Conservation (phyloP, 2,888 invertebrate genomes). For the Cheiracanthium punctorium region DNA sequence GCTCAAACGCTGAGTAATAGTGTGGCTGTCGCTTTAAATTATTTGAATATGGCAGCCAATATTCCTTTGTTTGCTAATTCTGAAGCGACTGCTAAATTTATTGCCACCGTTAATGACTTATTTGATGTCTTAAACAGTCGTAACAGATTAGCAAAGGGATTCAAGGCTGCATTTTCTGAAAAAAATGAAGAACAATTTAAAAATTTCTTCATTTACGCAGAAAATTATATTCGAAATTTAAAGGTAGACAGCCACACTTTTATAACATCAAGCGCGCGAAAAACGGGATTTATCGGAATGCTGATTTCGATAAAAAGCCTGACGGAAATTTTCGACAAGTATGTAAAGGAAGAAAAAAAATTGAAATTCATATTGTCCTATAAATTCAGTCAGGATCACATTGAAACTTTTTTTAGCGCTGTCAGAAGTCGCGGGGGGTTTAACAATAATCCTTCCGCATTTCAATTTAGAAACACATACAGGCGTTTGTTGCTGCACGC, state of each 20-base stretch:
- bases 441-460: neutral
- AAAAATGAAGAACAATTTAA: neutral
- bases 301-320: neutral
- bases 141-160: neutral
- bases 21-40: conserved; percentile 16
- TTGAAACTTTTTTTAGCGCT: neutral
- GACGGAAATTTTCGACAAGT: neutral
- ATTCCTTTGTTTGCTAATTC: neutral
- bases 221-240: neutral
- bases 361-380: neutral
- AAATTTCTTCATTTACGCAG: neutral
- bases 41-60: neutral
- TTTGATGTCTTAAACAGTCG: conserved; percentile 22
- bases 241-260: neutral
- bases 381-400: neutral
- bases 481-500: neutral
- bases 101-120: neutral
- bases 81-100: conserved; percentile 1
- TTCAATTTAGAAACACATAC: neutral
- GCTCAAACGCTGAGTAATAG: conserved; percentile 8
- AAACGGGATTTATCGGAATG: neutral
- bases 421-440: neutral
- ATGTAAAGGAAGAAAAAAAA: neutral
- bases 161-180: neutral
- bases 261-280: neutral